These are phyloP conservation scores for Zelleria hepariella DNA, from an alignment of 2,888 invertebrate genomes.

Conservation along the genomic window DNA sequence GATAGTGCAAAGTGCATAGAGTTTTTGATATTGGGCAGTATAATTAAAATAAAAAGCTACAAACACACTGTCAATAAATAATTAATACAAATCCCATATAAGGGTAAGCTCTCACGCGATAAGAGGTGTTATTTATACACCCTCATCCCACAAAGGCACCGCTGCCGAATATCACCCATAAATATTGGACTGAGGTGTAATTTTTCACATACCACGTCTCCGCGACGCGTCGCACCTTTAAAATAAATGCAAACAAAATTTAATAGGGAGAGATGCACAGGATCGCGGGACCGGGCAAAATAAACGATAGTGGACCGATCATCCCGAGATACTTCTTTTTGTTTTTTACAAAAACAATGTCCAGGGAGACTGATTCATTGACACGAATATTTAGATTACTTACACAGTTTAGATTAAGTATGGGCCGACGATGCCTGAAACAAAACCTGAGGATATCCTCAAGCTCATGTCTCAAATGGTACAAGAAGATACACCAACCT, in stretches of 20 bases:
- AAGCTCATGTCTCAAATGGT: too few species aligned
- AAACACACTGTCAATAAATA: conserved; percentile 48
- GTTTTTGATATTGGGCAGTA: neutral
- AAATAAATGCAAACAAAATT: conserved; percentile 73
- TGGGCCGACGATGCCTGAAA: too few species aligned
- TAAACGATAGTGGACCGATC: conserved; percentile 63
- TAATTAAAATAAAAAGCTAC: neutral
- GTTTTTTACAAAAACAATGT: neutral
- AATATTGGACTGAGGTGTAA: conserved; percentile 73
- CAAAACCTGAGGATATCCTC: neutral
- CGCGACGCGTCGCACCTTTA: conserved; percentile 70
- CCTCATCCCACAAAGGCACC: conserved; percentile 70
- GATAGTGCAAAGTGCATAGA: neutral
- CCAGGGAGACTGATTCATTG: neutral
- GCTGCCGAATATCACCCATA: conserved; percentile 73
- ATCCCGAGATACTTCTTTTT: conserved; percentile 34
- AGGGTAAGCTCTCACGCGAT: conserved; percentile 71
- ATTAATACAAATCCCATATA: conserved; percentile 70
- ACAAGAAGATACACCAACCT: too few species aligned
- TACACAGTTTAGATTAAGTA: neutral
- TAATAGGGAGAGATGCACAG: conserved; percentile 72
- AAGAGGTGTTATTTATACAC: conserved; percentile 72
- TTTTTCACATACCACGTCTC: conserved; percentile 72
- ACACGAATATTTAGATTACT: neutral
- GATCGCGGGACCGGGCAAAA: conserved; percentile 66